Base-by-base conservation (phyloP, 2,888 invertebrate genomes). In the Volucella inanis region DNA sequence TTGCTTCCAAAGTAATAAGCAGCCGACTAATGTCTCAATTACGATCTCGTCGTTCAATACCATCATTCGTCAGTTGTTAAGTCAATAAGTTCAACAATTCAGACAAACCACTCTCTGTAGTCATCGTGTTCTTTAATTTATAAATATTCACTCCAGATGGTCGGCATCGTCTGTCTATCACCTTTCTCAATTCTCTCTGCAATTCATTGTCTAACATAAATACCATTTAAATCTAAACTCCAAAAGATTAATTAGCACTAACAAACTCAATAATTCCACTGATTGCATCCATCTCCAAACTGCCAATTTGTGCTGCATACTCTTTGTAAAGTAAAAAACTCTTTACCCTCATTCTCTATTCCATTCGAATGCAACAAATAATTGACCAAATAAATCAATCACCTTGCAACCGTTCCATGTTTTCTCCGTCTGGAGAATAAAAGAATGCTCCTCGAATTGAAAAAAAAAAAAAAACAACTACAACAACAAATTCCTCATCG, bases 341-440 rank as follows among this genome's bases (percentile, higher is more conserved):
- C 31, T 12, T 31, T n/a, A 12, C 12, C 22, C 55, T 55, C 31
- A 38, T 9, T 61, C 15, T 12, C 38, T 22, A 22, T 9, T 41
- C 11, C 41, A 12, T 31, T 38, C 54, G 31, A 55, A 31, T 18
- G 0, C 10, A 75, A 10, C 15, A 55, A 14, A 14, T 22, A 65
- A 65, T 75, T 64, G 57, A 43, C 43, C 12, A 67, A 75, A 75
- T 75, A 75, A 75, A 75, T 75, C 65, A 67, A 65, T 75, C 75
- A 67, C 49, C 50, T 22, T 67, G 65, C n/a, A 54, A 18, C 47
- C 45, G 39, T 72, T 72, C 14, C 47, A 1, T 22, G 54, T 10
- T 61, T 52, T 43, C 9, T 62, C 47, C 47, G 54, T 55, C 62
- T 64, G 12, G 22, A 64, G 38, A 31, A 49, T 38, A 41, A 43